A percentile compares a stretch with the other conserved stretches of the same genome.
Evolutionary conservation across 2,888 invertebrate species (phyloP).

Genomic region (Reticulitermes lucifugus): DNA sequence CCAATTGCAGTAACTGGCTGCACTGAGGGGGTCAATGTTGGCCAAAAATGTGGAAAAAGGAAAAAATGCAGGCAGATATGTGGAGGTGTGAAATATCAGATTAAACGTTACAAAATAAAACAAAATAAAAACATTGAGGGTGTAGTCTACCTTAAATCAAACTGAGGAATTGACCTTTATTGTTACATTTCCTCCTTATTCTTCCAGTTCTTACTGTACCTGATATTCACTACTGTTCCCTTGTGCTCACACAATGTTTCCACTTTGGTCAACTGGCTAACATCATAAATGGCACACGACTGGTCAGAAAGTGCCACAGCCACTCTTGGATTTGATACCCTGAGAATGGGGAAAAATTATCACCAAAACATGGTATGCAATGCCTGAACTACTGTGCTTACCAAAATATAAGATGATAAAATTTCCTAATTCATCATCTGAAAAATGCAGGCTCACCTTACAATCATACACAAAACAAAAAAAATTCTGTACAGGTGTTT

Average conservation of each 20-base stretch:
- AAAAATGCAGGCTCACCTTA: no score
- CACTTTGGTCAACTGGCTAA: neutral
- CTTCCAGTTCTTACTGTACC: neutral
- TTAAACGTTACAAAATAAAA: no score
- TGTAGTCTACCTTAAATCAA: neutral
- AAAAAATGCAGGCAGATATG: no score
- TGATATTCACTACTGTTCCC: neutral
- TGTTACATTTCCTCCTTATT: neutral
- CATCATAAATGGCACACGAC: slow-evolving; percentile 13
- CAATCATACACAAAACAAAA: no score
- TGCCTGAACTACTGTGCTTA: no score
- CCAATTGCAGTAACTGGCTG: no score
- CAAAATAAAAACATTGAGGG: neutral
- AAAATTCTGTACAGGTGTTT: no score
- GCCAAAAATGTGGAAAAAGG: no score
- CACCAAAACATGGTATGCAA: neutral
- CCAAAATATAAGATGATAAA: no score
- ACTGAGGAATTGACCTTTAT: neutral
- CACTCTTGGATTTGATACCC: neutral
- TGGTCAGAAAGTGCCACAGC: slow-evolving; percentile 4
- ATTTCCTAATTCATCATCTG: no score
- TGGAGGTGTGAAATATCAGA: no score
- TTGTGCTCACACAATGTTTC: neutral
- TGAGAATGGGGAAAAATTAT: neutral
- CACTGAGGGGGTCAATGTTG: no score